Conservation (phyloP, 2,888 invertebrate species). For the Nephrocerus scutellatus region DNA sequence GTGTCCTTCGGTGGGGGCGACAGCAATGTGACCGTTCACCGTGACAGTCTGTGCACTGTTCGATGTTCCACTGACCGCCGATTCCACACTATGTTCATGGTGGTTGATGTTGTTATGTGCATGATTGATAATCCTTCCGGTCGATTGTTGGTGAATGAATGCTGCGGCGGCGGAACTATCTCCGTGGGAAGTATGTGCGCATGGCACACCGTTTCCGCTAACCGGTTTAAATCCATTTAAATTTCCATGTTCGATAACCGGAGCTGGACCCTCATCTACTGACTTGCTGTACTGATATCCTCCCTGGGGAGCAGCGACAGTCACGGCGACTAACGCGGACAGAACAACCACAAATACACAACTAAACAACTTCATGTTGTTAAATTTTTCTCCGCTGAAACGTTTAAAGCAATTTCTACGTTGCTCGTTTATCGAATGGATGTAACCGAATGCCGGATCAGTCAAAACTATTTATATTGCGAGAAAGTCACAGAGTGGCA, state of each 20-base stretch:
- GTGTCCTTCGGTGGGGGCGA: slow-evolving; percentile 4
- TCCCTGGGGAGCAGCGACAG: slow-evolving; percentile 19
- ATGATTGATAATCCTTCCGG: slow-evolving; percentile 28
- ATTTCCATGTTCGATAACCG: slow-evolving; percentile 11
- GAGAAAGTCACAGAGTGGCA: slow-evolving; percentile 21
- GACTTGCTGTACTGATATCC: slow-evolving; percentile 23
- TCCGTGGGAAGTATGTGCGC: slow-evolving; percentile 16
- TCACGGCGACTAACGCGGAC: slow-evolving; percentile 16
- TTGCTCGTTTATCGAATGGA: slow-evolving; percentile 20
- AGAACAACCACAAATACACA: no score
- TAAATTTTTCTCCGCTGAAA: neutral
- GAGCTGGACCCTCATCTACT: slow-evolving; percentile 13
- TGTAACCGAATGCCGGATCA: slow-evolving; percentile 25
- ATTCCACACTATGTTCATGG: slow-evolving; percentile 12
- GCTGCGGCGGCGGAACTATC: slow-evolving; percentile 15
- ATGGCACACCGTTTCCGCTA: slow-evolving; percentile 16
- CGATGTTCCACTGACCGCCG: slow-evolving; percentile 17
- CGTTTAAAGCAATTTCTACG: slow-evolving; percentile 1
- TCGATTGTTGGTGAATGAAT: slow-evolving; percentile 24
- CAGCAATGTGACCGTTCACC: slow-evolving; percentile 21
- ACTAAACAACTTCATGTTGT: slow-evolving; percentile 21
- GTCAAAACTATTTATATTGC: slow-evolving; percentile 29
- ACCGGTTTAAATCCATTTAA: slow-evolving; percentile 18
- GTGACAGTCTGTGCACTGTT: slow-evolving; percentile 18
- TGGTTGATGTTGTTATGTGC: no score